Conservation (phyloP, 2,888 invertebrate genomes). For the Drosophila lutescens region DNA sequence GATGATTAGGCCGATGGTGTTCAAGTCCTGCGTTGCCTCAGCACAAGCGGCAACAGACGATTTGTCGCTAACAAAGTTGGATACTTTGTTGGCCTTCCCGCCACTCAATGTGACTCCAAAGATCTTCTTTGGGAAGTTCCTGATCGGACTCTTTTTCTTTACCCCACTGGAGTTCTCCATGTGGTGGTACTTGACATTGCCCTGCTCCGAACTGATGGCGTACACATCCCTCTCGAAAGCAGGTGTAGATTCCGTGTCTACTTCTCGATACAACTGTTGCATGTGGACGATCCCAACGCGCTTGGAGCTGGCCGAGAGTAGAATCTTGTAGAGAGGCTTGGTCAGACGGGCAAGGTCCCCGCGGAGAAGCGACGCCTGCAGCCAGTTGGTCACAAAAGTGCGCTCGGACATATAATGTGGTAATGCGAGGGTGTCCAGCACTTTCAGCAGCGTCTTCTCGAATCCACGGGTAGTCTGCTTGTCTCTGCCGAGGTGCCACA, state of each 20-base stretch:
- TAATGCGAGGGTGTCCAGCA: slow-evolving; percentile 84
- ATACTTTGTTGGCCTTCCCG: slow-evolving; percentile 83
- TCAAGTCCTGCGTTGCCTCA: slow-evolving; percentile 54
- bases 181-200: slow-evolving; percentile 87
- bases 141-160: slow-evolving; percentile 84
- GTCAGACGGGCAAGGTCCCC: slow-evolving; percentile 92
- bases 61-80: slow-evolving; percentile 83
- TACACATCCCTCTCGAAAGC: slow-evolving; percentile 87
- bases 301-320: slow-evolving; percentile 91
- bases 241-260: slow-evolving; percentile 65
- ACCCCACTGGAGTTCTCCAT: slow-evolving; percentile 75
- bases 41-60: slow-evolving; percentile 41
- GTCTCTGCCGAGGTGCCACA: slow-evolving; percentile 92
- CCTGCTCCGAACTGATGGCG: slow-evolving; percentile 92
- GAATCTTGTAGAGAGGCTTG: slow-evolving; percentile 90
- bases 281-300: slow-evolving; percentile 92
- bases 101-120: slow-evolving; percentile 84
- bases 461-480: slow-evolving; percentile 85
- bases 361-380: slow-evolving; percentile 89
- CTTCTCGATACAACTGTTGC: slow-evolving; percentile 86
- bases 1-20: slow-evolving; percentile 87
- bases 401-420: slow-evolving; percentile 83
- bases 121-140: slow-evolving; percentile 83
- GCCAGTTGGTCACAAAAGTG: slow-evolving; percentile 90
- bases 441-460: slow-evolving; percentile 89